A percentile compares a stretch with the other conserved stretches of the same genome.
These are phyloP conservation scores for Nudaria mundana DNA, from an alignment of 2,888 invertebrate genomes.

Conservation along the genomic window DNA sequence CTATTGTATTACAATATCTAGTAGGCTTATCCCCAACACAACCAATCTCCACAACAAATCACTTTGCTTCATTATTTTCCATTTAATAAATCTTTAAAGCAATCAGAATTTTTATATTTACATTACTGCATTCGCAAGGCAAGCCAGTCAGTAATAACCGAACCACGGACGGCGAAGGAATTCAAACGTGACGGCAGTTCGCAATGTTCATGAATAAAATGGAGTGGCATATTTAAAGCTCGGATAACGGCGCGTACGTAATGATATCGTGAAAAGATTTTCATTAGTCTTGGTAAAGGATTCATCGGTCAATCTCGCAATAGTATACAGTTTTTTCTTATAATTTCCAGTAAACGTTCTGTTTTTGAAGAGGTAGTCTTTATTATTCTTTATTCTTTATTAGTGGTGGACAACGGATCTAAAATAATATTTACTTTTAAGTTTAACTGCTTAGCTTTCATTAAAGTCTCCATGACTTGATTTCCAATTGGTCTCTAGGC, in stretches of 20 bases:
- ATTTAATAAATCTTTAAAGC: no score
- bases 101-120: background rate
- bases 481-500: no score
- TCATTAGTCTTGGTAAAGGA: slow-evolving; percentile 27
- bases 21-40: no score
- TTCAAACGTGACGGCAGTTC: slow-evolving; percentile 28
- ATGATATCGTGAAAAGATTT: slow-evolving; percentile 32
- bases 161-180: slow-evolving; percentile 28
- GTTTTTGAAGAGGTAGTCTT: no score
- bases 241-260: slow-evolving; percentile 24
- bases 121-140: slow-evolving; percentile 25
- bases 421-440: no score
- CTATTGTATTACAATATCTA: no score
- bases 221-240: slow-evolving; percentile 33
- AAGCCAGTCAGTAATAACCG: slow-evolving; percentile 30
- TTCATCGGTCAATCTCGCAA: slow-evolving; percentile 25
- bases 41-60: background rate
- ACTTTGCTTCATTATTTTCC: no score
- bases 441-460: no score
- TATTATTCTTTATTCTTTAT: no score
- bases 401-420: no score
- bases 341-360: background rate
- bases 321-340: slow-evolving; percentile 2
- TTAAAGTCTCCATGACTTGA: no score
- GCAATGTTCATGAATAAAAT: slow-evolving; percentile 30